Evolutionary conservation across 2,888 invertebrate species (phyloP).

Genomic region (Drosophila mercatorum): DNA sequence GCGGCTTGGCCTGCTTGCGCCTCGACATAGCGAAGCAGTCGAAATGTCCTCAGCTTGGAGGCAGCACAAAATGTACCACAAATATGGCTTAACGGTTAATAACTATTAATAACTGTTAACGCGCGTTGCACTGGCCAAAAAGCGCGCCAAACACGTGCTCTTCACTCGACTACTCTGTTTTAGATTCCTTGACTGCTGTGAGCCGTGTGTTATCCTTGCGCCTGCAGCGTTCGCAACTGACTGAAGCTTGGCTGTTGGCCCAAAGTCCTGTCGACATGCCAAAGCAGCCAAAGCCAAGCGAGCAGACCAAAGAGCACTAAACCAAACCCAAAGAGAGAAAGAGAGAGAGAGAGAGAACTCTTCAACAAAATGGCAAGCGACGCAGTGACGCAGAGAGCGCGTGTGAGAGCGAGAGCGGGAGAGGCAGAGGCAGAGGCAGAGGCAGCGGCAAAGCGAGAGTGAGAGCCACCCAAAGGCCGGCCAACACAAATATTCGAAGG

Average conservation of each 20-base stretch:
- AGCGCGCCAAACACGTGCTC: slow-evolving; percentile 57
- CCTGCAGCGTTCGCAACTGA: slow-evolving; percentile 80
- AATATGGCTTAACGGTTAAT: neutral
- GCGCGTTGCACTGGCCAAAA: slow-evolving; percentile 35
- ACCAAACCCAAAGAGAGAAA: neutral
- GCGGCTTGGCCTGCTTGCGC: slow-evolving; percentile 89
- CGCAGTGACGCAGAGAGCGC: slow-evolving; percentile 25
- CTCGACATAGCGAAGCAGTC: slow-evolving; percentile 86
- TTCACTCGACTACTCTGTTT: neutral
- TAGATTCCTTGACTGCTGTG: neutral
- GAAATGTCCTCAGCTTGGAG: neutral
- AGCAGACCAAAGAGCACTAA: neutral
- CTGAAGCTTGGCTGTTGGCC: slow-evolving; percentile 67
- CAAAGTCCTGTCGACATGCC: slow-evolving; percentile 52
- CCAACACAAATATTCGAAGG: slow-evolving; percentile 7
- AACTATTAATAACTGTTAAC: neutral
- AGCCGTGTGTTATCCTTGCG: slow-evolving; percentile 78
- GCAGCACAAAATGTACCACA: slow-evolving; percentile 2
- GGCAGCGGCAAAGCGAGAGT: neutral
- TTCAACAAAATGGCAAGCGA: slow-evolving; percentile 63
- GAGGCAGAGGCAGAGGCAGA: slow-evolving; percentile 10
- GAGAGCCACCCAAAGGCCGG: slow-evolving; percentile 43
- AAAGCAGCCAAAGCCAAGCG: slow-evolving; percentile 25
- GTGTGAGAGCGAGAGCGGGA: slow-evolving; percentile 1
- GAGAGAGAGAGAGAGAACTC: slow-evolving; percentile 29